phyloP scores from a whole-genome alignment of 2,113 vertebrate genomes.

The Hoplias malabaricus region DNA sequence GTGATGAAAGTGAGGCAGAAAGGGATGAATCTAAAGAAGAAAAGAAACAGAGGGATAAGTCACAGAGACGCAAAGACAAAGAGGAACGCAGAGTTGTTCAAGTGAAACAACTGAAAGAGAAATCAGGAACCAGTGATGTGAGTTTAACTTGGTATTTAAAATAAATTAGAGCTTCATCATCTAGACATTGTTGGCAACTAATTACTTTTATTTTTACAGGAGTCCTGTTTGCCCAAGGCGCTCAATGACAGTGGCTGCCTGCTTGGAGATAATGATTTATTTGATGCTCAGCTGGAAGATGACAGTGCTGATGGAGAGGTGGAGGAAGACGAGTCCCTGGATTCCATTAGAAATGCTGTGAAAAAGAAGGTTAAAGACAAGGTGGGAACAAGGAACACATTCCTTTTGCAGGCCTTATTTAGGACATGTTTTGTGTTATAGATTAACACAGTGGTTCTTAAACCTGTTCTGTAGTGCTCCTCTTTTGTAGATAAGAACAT shows the following conservation, averaged over 20 bases:
- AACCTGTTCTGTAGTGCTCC: no score
- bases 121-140: conserved; percentile 8
- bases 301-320: conserved; percentile 63
- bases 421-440: no score
- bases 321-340: conserved; percentile 83
- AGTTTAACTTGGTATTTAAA: background rate
- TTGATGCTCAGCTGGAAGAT: conserved; percentile 69
- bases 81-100: conserved; percentile 48
- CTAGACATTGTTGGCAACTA: background rate
- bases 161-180: background rate
- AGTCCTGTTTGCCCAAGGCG: conserved; percentile 33
- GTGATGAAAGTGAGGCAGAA: conserved; percentile 35
- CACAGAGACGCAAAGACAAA: conserved; percentile 37
- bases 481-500: no score
- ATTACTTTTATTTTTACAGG: conserved; percentile 50
- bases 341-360: conserved; percentile 81
- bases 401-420: background rate
- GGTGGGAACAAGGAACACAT: conserved; percentile 64
- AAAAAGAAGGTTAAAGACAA: conserved; percentile 81
- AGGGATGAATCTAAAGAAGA: conserved; percentile 48
- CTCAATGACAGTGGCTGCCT: conserved; percentile 90
- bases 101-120: conserved; percentile 60
- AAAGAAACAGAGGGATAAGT: conserved; percentile 68
- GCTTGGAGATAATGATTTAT: conserved; percentile 87
- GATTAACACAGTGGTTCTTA: no score